phyloP scores from a whole-genome alignment of 2,113 vertebrate genomes.

The Hucho hucho region DNA sequence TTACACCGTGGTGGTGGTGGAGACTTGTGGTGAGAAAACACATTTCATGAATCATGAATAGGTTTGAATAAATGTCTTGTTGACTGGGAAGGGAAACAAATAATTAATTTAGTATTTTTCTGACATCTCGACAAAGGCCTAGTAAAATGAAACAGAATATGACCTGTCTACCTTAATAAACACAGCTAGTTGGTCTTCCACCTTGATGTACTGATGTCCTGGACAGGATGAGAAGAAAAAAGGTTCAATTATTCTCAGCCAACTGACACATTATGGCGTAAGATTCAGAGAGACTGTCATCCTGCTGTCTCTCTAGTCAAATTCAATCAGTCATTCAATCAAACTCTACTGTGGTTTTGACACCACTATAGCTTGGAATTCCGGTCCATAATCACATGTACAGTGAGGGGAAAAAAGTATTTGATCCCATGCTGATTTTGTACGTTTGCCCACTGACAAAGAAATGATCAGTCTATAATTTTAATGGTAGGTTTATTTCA shows the following conservation, averaged over 20 bases:
- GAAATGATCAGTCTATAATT: no score
- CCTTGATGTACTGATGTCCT: conserved; percentile 12
- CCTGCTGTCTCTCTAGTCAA: conserved; percentile 29
- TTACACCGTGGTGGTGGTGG: background rate
- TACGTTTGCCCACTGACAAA: no score
- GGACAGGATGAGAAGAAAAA: conserved; percentile 20
- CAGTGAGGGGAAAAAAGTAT: no score
- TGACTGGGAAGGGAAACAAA: conserved; percentile 4
- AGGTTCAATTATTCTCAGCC: conserved; percentile 31
- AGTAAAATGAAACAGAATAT: background rate
- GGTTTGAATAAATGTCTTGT: conserved; percentile 32
- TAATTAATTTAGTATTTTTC: conserved; percentile 19
- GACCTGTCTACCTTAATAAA: conserved; percentile 57
- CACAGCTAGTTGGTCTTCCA: conserved; percentile 42
- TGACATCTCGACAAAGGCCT: conserved; percentile 55
- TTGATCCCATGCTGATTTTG: no score
- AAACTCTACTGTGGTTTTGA: conserved; percentile 4
- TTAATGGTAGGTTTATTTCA: no score
- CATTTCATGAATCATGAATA: conserved; percentile 33
- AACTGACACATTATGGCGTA: conserved; percentile 31
- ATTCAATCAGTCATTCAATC: conserved; percentile 32
- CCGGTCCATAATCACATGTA: background rate
- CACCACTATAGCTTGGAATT: background rate
- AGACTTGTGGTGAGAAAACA: conserved; percentile 14
- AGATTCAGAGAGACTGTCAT: conserved; percentile 42